Evolutionary conservation across 2,113 vertebrate species (phyloP).

Genomic region (Sterna hirundo): DNA sequence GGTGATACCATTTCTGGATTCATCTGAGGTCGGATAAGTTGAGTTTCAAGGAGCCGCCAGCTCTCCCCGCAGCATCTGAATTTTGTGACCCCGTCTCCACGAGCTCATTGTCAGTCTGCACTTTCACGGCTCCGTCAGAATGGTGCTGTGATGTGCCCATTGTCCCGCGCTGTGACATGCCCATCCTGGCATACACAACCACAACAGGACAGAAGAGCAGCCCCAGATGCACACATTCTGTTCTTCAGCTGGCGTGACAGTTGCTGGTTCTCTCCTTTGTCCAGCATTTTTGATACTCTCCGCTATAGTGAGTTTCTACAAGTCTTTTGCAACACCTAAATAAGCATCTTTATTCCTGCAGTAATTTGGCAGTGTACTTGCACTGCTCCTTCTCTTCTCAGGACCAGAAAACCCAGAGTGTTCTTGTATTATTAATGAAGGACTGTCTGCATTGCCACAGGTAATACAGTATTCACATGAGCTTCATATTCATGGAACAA

Average conservation of each 20-base stretch:
- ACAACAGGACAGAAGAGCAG: neutral
- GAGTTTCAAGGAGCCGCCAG: conserved; percentile 13
- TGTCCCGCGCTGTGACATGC: neutral
- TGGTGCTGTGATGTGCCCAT: neutral
- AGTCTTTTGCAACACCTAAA: neutral
- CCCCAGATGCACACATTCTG: neutral
- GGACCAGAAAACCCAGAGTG: neutral
- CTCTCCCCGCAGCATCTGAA: neutral
- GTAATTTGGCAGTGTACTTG: neutral
- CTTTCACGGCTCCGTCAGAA: neutral
- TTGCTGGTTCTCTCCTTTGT: neutral
- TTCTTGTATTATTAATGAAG: conserved; percentile 27
- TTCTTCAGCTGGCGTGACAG: neutral
- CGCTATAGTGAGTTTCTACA: neutral
- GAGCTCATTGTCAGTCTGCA: neutral
- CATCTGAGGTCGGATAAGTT: neutral
- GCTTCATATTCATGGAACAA: neutral
- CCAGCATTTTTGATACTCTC: neutral
- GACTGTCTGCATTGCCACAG: conserved; percentile 27
- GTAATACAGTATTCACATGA: neutral
- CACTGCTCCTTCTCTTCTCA: neutral
- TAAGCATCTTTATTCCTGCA: neutral
- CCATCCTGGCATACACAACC: neutral
- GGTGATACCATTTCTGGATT: neutral
- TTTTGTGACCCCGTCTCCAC: neutral